These are phyloP conservation scores for Timema cristinae DNA, from an alignment of 2,888 invertebrate species.

Conservation along the genomic window DNA sequence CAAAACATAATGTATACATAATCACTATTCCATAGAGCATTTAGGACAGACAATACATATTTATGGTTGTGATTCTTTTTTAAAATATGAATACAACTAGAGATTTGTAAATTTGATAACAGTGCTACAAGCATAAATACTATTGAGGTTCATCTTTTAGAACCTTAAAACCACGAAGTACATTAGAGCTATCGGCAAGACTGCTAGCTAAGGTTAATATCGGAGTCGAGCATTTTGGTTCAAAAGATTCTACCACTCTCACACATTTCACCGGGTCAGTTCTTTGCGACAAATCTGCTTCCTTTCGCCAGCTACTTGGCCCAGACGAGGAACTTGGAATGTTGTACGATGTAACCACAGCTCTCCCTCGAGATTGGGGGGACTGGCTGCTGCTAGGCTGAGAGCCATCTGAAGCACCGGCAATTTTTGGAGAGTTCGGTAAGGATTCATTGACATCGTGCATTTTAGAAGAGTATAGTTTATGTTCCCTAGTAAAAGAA, in stretches of 20 bases:
- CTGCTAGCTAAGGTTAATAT: slow-evolving; percentile 27
- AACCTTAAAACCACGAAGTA: slow-evolving; percentile 26
- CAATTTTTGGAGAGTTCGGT: not conserved
- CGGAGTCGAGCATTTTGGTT: slow-evolving; percentile 15
- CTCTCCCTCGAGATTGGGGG: not conserved
- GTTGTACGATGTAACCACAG: not conserved
- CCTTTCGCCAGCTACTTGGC: slow-evolving; percentile 1
- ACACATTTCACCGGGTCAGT: slow-evolving; percentile 13
- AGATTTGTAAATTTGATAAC: no score
- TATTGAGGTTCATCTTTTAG: slow-evolving; percentile 19
- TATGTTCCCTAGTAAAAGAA: slow-evolving; percentile 12
- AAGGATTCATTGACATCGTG: slow-evolving; percentile 5
- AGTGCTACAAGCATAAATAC: no score
- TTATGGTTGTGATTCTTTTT: no score
- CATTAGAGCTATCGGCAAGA: slow-evolving; percentile 21
- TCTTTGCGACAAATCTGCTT: slow-evolving; percentile 17
- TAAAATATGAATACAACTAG: no score
- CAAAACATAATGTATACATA: no score
- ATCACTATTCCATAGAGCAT: no score
- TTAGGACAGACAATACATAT: no score
- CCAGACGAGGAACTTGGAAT: not conserved
- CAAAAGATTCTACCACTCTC: not conserved
- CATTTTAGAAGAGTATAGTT: not conserved
- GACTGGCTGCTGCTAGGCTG: not conserved
- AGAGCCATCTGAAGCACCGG: not conserved